Evolutionary conservation across 2,888 invertebrate genomes (phyloP).

Genomic region (Scaptomyza reducta): DNA sequence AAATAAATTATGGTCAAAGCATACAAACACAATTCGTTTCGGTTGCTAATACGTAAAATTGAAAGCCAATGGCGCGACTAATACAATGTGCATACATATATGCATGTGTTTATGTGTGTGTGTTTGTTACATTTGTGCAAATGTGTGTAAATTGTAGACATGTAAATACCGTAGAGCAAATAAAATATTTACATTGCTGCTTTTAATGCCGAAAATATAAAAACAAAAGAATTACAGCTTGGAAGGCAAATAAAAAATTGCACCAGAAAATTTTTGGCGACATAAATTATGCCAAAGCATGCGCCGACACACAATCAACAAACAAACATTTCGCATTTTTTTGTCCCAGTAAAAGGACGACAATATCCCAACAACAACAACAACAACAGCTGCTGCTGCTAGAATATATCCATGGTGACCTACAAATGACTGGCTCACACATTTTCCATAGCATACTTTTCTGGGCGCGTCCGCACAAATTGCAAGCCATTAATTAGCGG

Average conservation of each 20-base stretch:
- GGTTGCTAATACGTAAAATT: conserved; percentile 42
- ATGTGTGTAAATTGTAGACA: conserved; percentile 53
- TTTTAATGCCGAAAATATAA: conserved; percentile 35
- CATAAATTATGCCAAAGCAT: conserved; percentile 74
- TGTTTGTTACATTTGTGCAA: conserved; percentile 52
- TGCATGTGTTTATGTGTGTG: conserved; percentile 14
- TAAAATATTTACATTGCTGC: conserved; percentile 53
- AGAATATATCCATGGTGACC: conserved; percentile 52
- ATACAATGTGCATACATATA: conserved; percentile 4
- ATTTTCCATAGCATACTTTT: conserved; percentile 54
- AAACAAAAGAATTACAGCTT: conserved; percentile 54
- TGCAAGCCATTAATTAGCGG: conserved; percentile 72
- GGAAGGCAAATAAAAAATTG: conserved; percentile 31
- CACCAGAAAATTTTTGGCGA: conserved; percentile 45
- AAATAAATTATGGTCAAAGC: conserved; percentile 47
- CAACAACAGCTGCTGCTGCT: conserved; percentile 3
- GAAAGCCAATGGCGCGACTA: conserved; percentile 38
- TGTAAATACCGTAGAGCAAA: conserved; percentile 57
- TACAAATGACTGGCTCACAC: conserved; percentile 47
- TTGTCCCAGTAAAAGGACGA: conserved; percentile 14
- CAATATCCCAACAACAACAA: conserved; percentile 17
- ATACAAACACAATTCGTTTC: conserved; percentile 15
- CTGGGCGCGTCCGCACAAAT: conserved; percentile 59
- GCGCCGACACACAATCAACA: conserved; percentile 54
- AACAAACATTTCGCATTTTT: conserved; percentile 17